A percentile compares a stretch with the other conserved stretches of the same genome.
These are phyloP conservation scores for Limnothrissa miodon DNA, from an alignment of 2,113 vertebrate genomes.

Conservation along the genomic window DNA sequence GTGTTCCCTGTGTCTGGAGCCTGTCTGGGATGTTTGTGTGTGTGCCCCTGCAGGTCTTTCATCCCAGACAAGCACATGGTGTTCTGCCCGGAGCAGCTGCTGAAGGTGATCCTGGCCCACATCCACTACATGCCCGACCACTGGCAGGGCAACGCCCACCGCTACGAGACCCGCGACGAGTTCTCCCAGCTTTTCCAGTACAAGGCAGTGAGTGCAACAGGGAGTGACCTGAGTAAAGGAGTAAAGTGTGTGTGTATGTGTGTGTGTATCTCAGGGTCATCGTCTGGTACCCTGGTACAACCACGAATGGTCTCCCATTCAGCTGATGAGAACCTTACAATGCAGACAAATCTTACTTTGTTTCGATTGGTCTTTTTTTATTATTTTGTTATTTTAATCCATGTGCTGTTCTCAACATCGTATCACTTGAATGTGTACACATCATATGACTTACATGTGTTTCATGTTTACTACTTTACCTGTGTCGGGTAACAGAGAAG, in stretches of 20 bases:
- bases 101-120: conserved; percentile 92
- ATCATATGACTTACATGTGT: not conserved
- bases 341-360: not conserved
- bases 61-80: conserved; percentile 97
- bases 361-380: not conserved
- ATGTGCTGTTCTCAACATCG: not conserved
- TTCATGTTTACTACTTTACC: not conserved
- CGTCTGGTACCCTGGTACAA: no score
- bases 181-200: conserved; percentile 99
- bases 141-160: conserved; percentile 97
- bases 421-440: not conserved
- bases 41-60: conserved; percentile 81
- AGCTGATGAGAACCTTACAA: not conserved
- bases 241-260: not conserved
- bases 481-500: not conserved
- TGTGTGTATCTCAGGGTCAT: not conserved
- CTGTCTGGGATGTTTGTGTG: not conserved
- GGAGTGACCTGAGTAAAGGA: not conserved
- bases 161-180: conserved; percentile 94
- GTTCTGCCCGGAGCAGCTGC: conserved; percentile 96
- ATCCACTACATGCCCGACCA: conserved; percentile 99
- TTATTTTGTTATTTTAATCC: not conserved
- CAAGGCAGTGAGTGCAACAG: conserved; percentile 86
- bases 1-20: not conserved
- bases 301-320: no score